phyloP scores from a whole-genome alignment of 1,140 invertebrate genomes.

The Pemphigus obesinymphae region DNA sequence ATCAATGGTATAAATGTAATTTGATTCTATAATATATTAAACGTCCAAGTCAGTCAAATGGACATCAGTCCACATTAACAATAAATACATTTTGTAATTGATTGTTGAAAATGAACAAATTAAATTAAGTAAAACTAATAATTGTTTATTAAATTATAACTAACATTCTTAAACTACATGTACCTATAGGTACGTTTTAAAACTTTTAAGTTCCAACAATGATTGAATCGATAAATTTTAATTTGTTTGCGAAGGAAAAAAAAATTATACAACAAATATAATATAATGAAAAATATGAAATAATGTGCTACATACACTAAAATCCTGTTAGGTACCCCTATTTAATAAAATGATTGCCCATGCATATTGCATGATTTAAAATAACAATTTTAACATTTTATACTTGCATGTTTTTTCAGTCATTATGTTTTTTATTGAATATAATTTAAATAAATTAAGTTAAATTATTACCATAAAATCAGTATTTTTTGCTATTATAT shows the following conservation, averaged over 20 bases:
- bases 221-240: not conserved
- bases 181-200: not conserved
- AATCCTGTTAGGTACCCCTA: not conserved
- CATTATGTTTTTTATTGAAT: not conserved
- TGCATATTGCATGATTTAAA: not conserved
- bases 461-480: not conserved
- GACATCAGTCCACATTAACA: not conserved
- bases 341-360: too few species aligned
- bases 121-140: constrained; percentile 11
- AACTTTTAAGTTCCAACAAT: not conserved
- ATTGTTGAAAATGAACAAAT: not conserved
- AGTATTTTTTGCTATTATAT: not conserved
- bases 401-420: not conserved
- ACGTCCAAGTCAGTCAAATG: too few species aligned
- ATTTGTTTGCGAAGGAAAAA: not conserved
- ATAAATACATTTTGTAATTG: not conserved
- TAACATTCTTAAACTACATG: not conserved
- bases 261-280: not conserved
- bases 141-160: constrained; percentile 10
- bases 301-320: not conserved
- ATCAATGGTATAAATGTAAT: too few species aligned
- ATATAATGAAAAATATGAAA: not conserved
- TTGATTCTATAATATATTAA: too few species aligned
- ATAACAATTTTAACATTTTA: not conserved
- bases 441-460: constrained; percentile 20